Percentiles rank a stretch among this genome's conserved stretches.
These are phyloP conservation scores for Sandelia bainsii DNA, from an alignment of 2,797 vertebrate species.

Conservation along the genomic window DNA sequence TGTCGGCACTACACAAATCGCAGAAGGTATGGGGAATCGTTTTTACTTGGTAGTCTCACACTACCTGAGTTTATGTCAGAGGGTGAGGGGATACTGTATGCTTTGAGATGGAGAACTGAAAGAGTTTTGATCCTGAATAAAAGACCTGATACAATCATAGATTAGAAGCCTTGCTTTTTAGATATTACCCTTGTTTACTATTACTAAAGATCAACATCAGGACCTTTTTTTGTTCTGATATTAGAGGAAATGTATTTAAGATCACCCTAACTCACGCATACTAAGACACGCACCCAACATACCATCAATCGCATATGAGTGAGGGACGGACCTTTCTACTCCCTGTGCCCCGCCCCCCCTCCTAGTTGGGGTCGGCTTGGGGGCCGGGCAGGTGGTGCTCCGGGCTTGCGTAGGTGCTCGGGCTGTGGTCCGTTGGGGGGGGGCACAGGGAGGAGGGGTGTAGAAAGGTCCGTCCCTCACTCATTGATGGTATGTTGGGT, in stretches of 20 bases:
- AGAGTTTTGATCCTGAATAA: conserved; percentile 55
- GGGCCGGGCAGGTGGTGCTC: no score
- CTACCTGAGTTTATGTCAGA: conserved; percentile 49
- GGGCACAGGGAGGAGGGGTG: no score
- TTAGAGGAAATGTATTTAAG: conserved; percentile 28
- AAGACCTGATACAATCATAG: conserved; percentile 35
- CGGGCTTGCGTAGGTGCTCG: no score
- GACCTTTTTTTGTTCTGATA: not conserved
- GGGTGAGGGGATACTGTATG: conserved; percentile 15
- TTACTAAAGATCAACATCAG: not conserved
- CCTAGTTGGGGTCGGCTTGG: no score
- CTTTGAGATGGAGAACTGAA: conserved; percentile 36
- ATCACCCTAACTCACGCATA: no score
- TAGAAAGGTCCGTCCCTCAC: no score
- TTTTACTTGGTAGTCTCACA: conserved; percentile 58
- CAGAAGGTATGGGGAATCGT: conserved; percentile 55
- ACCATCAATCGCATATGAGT: no score
- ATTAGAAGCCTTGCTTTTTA: conserved; percentile 29
- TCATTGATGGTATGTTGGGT: no score
- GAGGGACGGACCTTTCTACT: no score
- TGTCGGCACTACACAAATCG: conserved; percentile 62
- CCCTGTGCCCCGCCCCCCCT: no score
- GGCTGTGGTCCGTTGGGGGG: no score
- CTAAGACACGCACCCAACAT: no score
- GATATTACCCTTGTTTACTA: conserved; percentile 2